Evolutionary conservation across 1,140 invertebrate species (phyloP), one percentile per base, ranked within the genome.

Genomic region (Anastatus disparis): DNA sequence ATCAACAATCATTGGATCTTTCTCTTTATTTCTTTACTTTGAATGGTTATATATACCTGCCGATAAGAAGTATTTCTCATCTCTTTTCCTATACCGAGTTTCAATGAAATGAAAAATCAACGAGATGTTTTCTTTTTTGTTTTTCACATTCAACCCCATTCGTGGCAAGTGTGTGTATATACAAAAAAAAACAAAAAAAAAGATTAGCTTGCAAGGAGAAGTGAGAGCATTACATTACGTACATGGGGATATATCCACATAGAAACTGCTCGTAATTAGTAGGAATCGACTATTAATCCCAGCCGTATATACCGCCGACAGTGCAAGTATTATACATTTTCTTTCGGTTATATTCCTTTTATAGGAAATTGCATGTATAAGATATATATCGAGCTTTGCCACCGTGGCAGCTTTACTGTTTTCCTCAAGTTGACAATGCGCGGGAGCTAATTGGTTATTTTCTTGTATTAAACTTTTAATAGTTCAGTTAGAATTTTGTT

Each of bases 211-310:
- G 22, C 50, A 38, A 22, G 31, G 29, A 53, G 22, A 53, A 50
- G 46, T 31, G 67, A 7, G 55, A 59, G 66, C 24, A 44, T 58
- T 26, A 31, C 61, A 62, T n/a, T 68, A 66, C 70, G 53, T 59
- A 73, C 70, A 72, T 73, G 70, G 66, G n/a, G 73, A 71, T 70
- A 71, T 66, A 74, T 75, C 65, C 52, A n/a, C n/a, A 69, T 42
- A 70, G 64, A 56, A 75, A 53, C 63, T 17, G 40, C 67, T 80
- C 69, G 77, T 79, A 82, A 82, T 82, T 82, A 82, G 78, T 80
- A 81, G 73, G 74, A 78, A 81, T 82, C 79, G 77, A 77, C 77
- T 81, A 80, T 81, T 80, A 81, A 80, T 82, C 75, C n/a, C n/a
- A n/a, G n/a, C n/a, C 73, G 76, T 13, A 53, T 58, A 42, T 58